Base-by-base conservation (phyloP, 2,888 invertebrate species). In the Drosophila borborema region DNA sequence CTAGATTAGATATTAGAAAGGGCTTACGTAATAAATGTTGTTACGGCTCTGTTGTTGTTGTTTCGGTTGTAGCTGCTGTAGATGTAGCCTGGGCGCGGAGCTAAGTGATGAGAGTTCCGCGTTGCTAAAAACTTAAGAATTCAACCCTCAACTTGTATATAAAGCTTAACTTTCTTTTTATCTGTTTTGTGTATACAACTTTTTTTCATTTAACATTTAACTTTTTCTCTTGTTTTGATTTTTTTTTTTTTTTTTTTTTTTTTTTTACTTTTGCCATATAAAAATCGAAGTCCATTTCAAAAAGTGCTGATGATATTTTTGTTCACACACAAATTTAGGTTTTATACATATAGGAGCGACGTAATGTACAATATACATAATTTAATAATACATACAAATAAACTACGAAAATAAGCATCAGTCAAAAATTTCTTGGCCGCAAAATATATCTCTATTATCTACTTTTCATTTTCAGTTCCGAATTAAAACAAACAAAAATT, bases 281-380 rank as follows among this genome's bases (percentile, higher is more conserved):
- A 93, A 93, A 93, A 93, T 93, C 93, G 93, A 93, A 93, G 93
- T 93, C 93, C 93, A 92, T 93, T 92, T 92, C 86, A 84, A 90
- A 87, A 91, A 91, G 90, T 89, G 87, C 81, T 88, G 89, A 92
- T 92, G 92, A 92, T 91, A 91, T 92, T 93, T 92, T 92, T 92
- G 93, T 93, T 92, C 92, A 91, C 92, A 91, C 89, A 91, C 91
- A 89, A 91, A 89, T 90, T 90, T 86, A 72, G 85, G 77, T 89
- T 80, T 81, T 86, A 80, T 80, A 82, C 70, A 81, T 79, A 74
- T 80, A 81, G 86, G 88, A 90, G 73, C 85, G 90, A 86, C 84
- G 74, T 89, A 83, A 90, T 72, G 83, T 86, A 90, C 72, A 61
- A 46, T 80, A 80, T 84, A 90, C 79, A 80, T 80, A 74, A 79